phyloP scores from a whole-genome alignment of 92 coral and sea anemone species.

The Porites divaricata region DNA sequence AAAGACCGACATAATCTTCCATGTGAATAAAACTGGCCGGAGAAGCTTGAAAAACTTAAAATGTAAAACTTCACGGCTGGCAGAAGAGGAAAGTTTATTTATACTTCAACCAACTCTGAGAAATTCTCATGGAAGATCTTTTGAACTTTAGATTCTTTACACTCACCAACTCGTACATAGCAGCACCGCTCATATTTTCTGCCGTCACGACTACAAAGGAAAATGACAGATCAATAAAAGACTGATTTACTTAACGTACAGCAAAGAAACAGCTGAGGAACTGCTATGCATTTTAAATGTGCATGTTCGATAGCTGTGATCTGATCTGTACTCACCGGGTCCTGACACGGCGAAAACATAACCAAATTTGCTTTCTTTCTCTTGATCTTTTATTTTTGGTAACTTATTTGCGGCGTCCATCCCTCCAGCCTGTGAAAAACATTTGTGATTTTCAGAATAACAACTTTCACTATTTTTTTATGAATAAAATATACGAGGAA shows the following conservation, averaged over 20 bases:
- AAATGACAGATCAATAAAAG: background rate
- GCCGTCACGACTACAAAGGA: slow-evolving; percentile 91
- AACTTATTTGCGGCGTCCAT: slow-evolving; percentile 90
- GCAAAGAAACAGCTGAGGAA: slow-evolving; percentile 30
- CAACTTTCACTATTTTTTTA: background rate
- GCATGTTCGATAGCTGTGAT: background rate
- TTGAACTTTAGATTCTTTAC: background rate
- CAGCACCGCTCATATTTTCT: slow-evolving; percentile 99
- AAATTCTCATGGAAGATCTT: background rate
- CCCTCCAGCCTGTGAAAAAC: slow-evolving; percentile 80
- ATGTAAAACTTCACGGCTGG: too few relatives aligned
- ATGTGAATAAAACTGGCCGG: too few relatives aligned
- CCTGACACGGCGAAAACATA: slow-evolving; percentile 99
- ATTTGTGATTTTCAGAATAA: background rate
- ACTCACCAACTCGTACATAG: slow-evolving; percentile 99
- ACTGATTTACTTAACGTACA: background rate
- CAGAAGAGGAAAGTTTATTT: too few relatives aligned
- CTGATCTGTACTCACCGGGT: slow-evolving; percentile 75
- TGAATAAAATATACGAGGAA: slow-evolving; percentile 1
- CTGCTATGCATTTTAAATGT: slow-evolving; percentile 29
- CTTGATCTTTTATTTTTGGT: slow-evolving; percentile 88
- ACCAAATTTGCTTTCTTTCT: slow-evolving; percentile 82
- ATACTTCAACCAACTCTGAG: too few relatives aligned
- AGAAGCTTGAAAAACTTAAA: too few relatives aligned
- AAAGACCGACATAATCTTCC: too few relatives aligned